Base-by-base conservation (phyloP, 30 jellyfish, hydroid and myxozoan species). In the Aurelia coerulea region DNA sequence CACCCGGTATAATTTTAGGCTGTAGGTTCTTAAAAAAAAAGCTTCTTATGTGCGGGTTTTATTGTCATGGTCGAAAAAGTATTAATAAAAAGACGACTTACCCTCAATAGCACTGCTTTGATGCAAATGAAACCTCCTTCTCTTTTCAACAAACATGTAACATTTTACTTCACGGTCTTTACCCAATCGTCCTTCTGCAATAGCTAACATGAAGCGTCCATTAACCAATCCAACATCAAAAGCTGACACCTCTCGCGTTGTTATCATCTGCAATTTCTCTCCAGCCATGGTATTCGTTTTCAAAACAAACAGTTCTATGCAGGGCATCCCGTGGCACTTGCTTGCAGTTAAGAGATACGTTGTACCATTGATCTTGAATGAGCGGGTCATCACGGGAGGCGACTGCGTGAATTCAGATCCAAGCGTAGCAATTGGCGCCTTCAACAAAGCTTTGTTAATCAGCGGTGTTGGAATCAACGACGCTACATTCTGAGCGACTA, bases 171-270 rank as follows among this genome's bases (percentile, higher is more conserved):
- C 80, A 5, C 62, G 73, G 7, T 66, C 53, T 10, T 35, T 49
- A 14, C 90, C 68, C 3, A n/a, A 42, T 65, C 90, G 50, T 8
- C 81, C 78, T 46, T 86, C 85, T 5, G 95, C 95, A 7, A 66
- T 76, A 19, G 75, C 90, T 46, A 86, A 79, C 85, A 86, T 54
- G 49, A 37, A 37, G 64, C 53, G 52, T 23, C 78, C 73, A 32
- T 86, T 76, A 13, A 86, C 67, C 73, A 39, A 11, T 5, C 90
- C 95, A 34, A 86, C 81, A 18, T 86, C 95, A 18, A 86, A 19
- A 1, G 78, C 75, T 10, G 66, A 31, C 4, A 86, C 90, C 13
- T 65, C 90, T 54, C 74, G 17, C 29, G 89, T 66, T 33, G 78
- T 31, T 51, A 86, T 86, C 42, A 35, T 78, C 41, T 86, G 95